Evolutionary conservation across 2,113 vertebrate species (phyloP).

Genomic region (Scomber scombrus): DNA sequence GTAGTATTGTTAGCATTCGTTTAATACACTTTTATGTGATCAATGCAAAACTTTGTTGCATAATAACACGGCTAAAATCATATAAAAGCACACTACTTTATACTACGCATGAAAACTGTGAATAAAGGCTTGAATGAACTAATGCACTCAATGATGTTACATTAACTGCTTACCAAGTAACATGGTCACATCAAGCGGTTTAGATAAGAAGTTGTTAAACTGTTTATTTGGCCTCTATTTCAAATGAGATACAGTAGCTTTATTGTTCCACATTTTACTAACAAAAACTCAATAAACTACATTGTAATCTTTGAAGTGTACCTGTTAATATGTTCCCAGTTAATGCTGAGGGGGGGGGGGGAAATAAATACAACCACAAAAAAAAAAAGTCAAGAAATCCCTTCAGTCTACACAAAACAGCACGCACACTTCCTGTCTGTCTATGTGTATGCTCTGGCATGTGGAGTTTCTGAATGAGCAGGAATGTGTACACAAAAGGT

Average conservation of each 20-base stretch:
- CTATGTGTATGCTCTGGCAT: slow-evolving; percentile 58
- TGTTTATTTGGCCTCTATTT: background rate
- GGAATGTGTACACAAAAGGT: slow-evolving; percentile 81
- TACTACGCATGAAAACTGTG: background rate
- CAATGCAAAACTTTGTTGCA: background rate
- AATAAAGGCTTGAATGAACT: background rate
- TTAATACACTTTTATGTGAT: background rate
- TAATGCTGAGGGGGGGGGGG: background rate
- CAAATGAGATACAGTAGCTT: background rate
- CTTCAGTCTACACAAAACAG: slow-evolving; percentile 57
- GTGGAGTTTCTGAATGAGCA: slow-evolving; percentile 74
- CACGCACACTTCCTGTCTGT: slow-evolving; percentile 68
- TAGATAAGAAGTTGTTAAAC: background rate
- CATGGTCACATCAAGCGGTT: background rate
- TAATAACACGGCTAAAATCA: background rate
- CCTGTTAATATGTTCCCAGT: background rate
- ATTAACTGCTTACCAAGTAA: slow-evolving; percentile 1
- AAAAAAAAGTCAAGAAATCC: slow-evolving; percentile 63
- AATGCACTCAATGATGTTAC: background rate
- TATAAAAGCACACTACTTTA: background rate
- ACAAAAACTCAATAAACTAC: background rate
- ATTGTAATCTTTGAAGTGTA: background rate
- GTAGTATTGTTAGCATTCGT: background rate
- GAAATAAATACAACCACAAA: background rate
- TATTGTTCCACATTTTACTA: slow-evolving; percentile 14